A percentile compares a stretch with the other conserved stretches of the same genome.
Evolutionary conservation across 2,797 vertebrate genomes (phyloP).

Genomic region (Sebastiscus tertius): DNA sequence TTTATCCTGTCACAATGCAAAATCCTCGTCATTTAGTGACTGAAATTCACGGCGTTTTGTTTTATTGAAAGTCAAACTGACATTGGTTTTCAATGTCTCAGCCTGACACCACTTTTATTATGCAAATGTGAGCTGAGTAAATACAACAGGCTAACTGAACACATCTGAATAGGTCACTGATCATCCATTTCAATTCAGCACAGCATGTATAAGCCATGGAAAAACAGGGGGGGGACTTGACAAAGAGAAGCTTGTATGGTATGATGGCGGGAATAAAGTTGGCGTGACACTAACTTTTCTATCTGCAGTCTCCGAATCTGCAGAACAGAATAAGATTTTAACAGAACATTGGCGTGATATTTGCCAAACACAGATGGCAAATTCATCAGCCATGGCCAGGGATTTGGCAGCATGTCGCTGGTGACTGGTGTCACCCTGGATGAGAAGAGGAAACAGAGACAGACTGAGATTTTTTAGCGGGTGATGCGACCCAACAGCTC

Average conservation of each 20-base stretch:
- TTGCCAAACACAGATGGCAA: slow-evolving; percentile 57
- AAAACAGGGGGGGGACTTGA: slow-evolving; percentile 11
- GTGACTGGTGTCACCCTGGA: slow-evolving; percentile 42
- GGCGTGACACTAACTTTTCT: neutral
- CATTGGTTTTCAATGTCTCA: slow-evolving; percentile 20
- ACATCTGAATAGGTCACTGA: slow-evolving; percentile 42
- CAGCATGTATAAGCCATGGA: slow-evolving; percentile 3
- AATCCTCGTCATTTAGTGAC: neutral
- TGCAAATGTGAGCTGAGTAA: slow-evolving; percentile 24
- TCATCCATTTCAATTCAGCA: slow-evolving; percentile 33
- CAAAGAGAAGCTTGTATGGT: neutral
- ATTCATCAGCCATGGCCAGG: slow-evolving; percentile 14
- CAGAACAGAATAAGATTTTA: slow-evolving; percentile 9
- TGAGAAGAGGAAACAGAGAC: slow-evolving; percentile 36
- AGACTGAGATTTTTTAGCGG: slow-evolving; percentile 38
- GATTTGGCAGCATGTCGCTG: slow-evolving; percentile 37
- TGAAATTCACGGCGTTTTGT: neutral
- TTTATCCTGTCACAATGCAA: neutral
- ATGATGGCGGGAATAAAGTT: neutral
- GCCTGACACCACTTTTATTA: slow-evolving; percentile 38
- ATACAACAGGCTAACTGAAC: slow-evolving; percentile 29
- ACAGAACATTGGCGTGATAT: slow-evolving; percentile 11
- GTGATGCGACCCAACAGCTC: slow-evolving; percentile 29
- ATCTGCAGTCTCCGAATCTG: neutral
- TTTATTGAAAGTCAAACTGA: slow-evolving; percentile 30